phyloP scores from a whole-genome alignment of 2,888 invertebrate genomes.

The Melanostoma scalare region DNA sequence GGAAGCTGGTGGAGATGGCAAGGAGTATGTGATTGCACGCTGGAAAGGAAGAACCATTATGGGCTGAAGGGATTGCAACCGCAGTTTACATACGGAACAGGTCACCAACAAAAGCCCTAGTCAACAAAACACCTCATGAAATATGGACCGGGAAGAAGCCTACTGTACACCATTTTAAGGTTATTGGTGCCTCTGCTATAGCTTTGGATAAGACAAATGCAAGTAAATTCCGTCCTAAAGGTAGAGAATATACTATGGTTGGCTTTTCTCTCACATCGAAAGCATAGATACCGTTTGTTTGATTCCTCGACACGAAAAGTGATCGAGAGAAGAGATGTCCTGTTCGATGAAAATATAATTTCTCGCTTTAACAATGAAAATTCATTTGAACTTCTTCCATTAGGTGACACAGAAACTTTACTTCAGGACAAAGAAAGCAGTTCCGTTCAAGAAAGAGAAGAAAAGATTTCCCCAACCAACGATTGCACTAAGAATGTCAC shows the following conservation, averaged over 20 bases:
- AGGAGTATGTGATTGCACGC: conserved; percentile 75
- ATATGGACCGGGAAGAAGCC: conserved; percentile 66
- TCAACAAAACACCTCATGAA: conserved; percentile 15
- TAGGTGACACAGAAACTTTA: too few species aligned
- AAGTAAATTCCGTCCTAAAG: conserved; percentile 53
- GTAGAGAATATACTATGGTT: conserved; percentile 39
- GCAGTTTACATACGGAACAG: conserved; percentile 68
- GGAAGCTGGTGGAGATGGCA: conserved; percentile 70
- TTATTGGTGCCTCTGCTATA: too few species aligned
- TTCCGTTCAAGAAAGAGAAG: too few species aligned
- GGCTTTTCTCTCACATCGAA: conserved; percentile 13
- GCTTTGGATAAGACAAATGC: not conserved
- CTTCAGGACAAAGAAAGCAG: too few species aligned
- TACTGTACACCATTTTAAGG: conserved; percentile 31
- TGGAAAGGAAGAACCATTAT: conserved; percentile 72
- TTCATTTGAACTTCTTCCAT: too few species aligned
- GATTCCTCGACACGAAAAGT: conserved; percentile 25
- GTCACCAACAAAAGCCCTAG: conserved; percentile 55
- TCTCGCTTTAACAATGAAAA: too few species aligned
- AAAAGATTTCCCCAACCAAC: too few species aligned
- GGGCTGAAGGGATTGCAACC: conserved; percentile 72
- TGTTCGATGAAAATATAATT: conserved; percentile 24
- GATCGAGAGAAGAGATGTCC: conserved; percentile 30
- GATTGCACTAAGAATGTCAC: too few species aligned
- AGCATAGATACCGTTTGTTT: conserved; percentile 7